phyloP scores from a whole-genome alignment of 1,140 invertebrate genomes.

The Antheraea mylitta region DNA sequence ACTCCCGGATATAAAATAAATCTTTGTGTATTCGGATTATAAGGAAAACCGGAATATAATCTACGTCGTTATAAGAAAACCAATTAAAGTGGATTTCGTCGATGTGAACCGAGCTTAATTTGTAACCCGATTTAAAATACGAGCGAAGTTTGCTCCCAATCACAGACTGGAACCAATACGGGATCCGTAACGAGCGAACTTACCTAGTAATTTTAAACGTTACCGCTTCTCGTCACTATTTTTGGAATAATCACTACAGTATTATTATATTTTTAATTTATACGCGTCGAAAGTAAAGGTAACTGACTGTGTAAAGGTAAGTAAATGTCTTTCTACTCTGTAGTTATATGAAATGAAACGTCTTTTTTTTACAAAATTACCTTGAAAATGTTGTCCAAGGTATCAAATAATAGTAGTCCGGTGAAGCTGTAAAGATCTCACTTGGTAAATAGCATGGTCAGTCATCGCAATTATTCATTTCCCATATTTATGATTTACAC shows the following conservation, averaged over 20 bases:
- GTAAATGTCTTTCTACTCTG: too few species aligned
- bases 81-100: background rate
- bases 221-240: background rate
- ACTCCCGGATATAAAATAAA: too few species aligned
- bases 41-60: background rate
- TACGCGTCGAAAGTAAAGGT: too few species aligned
- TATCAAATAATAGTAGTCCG: too few species aligned
- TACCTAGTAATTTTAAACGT: constrained; percentile 8
- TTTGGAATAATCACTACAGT: background rate
- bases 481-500: too few species aligned
- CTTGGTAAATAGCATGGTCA: too few species aligned
- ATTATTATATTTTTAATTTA: background rate
- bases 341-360: too few species aligned
- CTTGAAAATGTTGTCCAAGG: too few species aligned
- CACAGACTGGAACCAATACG: constrained; percentile 25
- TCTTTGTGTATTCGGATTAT: background rate
- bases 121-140: constrained; percentile 32
- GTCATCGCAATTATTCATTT: too few species aligned
- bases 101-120: constrained; percentile 7
- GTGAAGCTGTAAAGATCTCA: too few species aligned
- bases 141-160: constrained; percentile 28
- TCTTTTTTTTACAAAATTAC: too few species aligned
- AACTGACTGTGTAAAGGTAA: too few species aligned
- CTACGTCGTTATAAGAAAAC: background rate
- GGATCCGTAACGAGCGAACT: constrained; percentile 36